phyloP scores from a whole-genome alignment of 2,797 vertebrate species.

The Kryptopterus vitreolus region DNA sequence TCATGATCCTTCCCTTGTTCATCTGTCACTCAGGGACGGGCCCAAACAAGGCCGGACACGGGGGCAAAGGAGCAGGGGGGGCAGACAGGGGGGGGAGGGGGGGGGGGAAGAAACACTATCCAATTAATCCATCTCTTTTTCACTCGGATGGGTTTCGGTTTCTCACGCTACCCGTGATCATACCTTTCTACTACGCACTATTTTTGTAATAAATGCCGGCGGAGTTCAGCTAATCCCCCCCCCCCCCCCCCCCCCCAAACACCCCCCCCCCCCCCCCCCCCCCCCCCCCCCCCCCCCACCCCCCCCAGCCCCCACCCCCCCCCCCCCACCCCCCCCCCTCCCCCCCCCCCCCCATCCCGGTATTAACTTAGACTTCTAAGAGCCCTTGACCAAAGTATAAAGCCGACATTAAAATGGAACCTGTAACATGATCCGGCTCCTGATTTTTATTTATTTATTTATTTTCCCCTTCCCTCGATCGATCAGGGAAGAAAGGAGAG shows the following conservation, averaged over 20 bases:
- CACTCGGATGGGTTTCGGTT: constrained; percentile 35
- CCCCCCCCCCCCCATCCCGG: too few relatives aligned
- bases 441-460: too few relatives aligned
- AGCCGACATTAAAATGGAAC: constrained; percentile 37
- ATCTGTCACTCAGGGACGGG: constrained; percentile 51
- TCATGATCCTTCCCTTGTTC: constrained; percentile 49
- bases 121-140: constrained; percentile 27
- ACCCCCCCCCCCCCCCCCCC: too few relatives aligned
- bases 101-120: constrained; percentile 46
- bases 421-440: constrained; percentile 33
- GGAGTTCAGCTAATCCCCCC: constrained; percentile 20
- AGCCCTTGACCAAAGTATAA: constrained; percentile 13
- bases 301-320: too few relatives aligned
- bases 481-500: constrained; percentile 29
- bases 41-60: constrained; percentile 43
- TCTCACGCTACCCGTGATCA: background rate
- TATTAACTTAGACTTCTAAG: constrained; percentile 27
- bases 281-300: too few relatives aligned
- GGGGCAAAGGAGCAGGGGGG: too few relatives aligned
- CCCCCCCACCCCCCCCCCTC: too few relatives aligned
- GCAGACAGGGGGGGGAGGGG: too few relatives aligned
- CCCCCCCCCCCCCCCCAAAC: too few relatives aligned
- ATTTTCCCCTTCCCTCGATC: too few relatives aligned
- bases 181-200: constrained; percentile 13
- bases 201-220: constrained; percentile 20